Base-by-base conservation (phyloP, 2,113 vertebrate genomes). In the Nesogale talazaci region DNA sequence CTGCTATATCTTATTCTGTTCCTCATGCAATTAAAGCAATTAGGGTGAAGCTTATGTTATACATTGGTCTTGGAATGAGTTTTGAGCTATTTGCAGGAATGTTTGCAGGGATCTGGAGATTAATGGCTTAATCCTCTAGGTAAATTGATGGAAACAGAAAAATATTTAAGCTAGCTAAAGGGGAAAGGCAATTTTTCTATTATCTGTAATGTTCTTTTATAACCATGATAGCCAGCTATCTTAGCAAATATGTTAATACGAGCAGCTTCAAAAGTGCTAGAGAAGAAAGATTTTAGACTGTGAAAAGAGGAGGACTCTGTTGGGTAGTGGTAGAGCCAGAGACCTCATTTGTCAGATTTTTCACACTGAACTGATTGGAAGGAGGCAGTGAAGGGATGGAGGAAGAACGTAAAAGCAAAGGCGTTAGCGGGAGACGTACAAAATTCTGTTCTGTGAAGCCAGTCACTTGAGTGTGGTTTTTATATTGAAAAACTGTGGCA, bases 1-100 rank as follows among this genome's bases (percentile, higher is more conserved):
- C 97, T 97, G 96, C 97, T 98, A 95, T 89, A 78, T 96, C 97
- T 98, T 96, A 96, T 9, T 97, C 96, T 5, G 85, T 96, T 97
- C 95, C 95, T 97, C 11, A 0, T 93, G 94, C 98, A 98, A 97
- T 97, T 97, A 98, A 97, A 97, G 92, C 92, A 96, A 94, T 96
- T 95, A 93, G 93, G 90, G 46, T 88, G 86, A 92, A 74, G 89
- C 93, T 90, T 94, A 90, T 27, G 69, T 83, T 92, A 77, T 94
- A 76, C 92, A 95, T 92, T 92, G 85, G 86, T 93, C 82, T 96
- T 91, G 40, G 94, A 94, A 93, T 81, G 0, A 1, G 91, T 75
- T 80, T 46, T 92, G 95, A 88, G 88, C 95, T 94, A 86, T 97
- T 95, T 95, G 83, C n/a, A 94, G 87, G 46, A 93, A 87, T 85